Evolutionary conservation across 2,888 invertebrate genomes (phyloP), one percentile per base, ranked within the genome.

Genomic region (Drosophila vallismaia): DNA sequence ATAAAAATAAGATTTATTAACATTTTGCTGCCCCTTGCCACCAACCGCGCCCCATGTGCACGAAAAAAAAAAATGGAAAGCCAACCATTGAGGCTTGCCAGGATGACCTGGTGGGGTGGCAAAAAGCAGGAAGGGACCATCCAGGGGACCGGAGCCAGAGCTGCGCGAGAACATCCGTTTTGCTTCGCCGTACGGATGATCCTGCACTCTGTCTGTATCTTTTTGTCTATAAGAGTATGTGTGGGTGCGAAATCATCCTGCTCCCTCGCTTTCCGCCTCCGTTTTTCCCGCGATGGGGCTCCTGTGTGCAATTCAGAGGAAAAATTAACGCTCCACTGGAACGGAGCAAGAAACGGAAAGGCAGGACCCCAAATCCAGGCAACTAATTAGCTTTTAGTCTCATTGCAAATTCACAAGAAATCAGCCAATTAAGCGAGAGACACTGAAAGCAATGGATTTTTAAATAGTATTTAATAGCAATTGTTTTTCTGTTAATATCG

Each of bases 1-100:
- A 91, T 91, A 91, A 91, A 91, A 91, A 91, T 91, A 90, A 91
- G 91, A 91, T 91, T 91, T 91, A 91, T 91, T 91, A 91, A 91
- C 91, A 90, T 91, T 90, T 86, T 78, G 85, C 80, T 80, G 81
- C 81, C 77, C 83, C 71, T 73, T 59, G 63, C 51, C 68, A 42
- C 57, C 58, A 72, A 71, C 75, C 58, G 69, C 71, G 72, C 71
- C 50, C 69, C 77, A 44, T 14, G 28, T 46, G 63, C 52, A 49
- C 19, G 19, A 19, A 19, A 1, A 38, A 50, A 28, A 53, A 48
- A 62, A 46, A 49, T 10, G 52, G 26, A 50, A 40, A 59, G 19
- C 42, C 42, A 14, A 19, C 24, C 44, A 44, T 24, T 24, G 48
- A 60, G 62, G 56, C 54, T 49, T 29, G 26, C 50, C 66, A 63